phyloP scores from a whole-genome alignment of 2,888 invertebrate species.

The Sericinus montela region DNA sequence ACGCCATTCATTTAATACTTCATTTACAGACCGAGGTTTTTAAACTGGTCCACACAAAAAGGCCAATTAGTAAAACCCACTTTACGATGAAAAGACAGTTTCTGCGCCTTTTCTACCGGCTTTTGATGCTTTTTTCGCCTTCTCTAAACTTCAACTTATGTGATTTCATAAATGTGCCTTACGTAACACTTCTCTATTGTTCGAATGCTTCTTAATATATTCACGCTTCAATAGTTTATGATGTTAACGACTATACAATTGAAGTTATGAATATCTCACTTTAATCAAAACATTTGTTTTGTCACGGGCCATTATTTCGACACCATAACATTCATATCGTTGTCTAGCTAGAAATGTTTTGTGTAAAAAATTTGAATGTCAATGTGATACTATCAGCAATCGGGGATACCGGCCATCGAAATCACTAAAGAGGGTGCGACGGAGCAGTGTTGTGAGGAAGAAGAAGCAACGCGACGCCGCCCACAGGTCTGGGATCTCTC shows the following conservation, averaged over 20 bases:
- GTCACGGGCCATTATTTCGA: constrained; percentile 46
- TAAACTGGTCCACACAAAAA: not conserved
- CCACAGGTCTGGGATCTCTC: constrained; percentile 77
- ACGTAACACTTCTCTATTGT: constrained; percentile 4
- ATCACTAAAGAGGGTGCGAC: constrained; percentile 87
- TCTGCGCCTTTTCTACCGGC: constrained; percentile 53
- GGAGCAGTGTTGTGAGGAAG: constrained; percentile 84
- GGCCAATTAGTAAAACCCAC: not conserved
- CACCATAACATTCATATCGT: constrained; percentile 54
- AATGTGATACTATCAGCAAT: constrained; percentile 73
- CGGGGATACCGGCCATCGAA: constrained; percentile 82
- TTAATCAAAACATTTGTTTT: constrained; percentile 32
- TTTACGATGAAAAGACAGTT: not conserved
- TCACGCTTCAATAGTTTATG: constrained; percentile 17
- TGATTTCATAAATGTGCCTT: constrained; percentile 6
- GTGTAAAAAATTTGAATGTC: constrained; percentile 65
- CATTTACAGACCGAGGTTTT: not conserved
- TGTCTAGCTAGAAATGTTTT: constrained; percentile 47
- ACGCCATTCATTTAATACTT: constrained; percentile 3
- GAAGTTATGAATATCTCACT: constrained; percentile 21
- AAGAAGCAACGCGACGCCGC: constrained; percentile 67
- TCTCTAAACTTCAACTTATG: constrained; percentile 3
- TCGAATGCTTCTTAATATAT: constrained; percentile 8
- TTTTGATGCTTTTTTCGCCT: constrained; percentile 44
- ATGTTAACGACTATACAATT: constrained; percentile 17